phyloP scores from a whole-genome alignment of 1,140 invertebrate species.

The Aphis gossypii region DNA sequence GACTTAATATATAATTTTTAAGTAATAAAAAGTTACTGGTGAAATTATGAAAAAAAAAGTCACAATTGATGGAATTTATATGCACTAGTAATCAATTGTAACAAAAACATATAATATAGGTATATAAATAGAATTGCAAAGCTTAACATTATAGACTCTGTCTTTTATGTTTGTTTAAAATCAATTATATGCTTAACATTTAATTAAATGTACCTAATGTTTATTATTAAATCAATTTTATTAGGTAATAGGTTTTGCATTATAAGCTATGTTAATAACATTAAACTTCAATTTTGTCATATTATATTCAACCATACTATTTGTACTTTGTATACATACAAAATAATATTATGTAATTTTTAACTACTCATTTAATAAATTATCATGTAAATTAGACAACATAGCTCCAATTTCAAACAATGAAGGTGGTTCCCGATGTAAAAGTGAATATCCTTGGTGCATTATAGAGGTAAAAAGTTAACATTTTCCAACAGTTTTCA shows the following conservation, averaged over 20 bases:
- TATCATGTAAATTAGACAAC: background rate
- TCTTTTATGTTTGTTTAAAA: background rate
- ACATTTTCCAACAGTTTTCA: too few species aligned
- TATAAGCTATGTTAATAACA: background rate
- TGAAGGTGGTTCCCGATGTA: too few species aligned
- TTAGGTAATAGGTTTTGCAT: background rate
- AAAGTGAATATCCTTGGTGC: too few species aligned
- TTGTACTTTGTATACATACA: background rate
- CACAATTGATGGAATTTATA: too few species aligned
- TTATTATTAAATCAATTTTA: background rate
- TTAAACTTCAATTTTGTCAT: background rate
- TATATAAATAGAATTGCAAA: background rate
- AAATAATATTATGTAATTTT: background rate
- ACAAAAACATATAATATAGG: background rate
- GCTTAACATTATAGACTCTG: background rate
- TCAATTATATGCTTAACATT: background rate
- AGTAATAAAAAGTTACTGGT: too few species aligned
- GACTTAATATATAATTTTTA: too few species aligned
- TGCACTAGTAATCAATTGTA: background rate
- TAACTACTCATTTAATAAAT: background rate
- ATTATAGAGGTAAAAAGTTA: too few species aligned
- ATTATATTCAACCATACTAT: background rate
- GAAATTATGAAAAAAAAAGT: too few species aligned
- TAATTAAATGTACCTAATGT: background rate
- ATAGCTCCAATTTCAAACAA: too few species aligned